Conservation (phyloP, 2,113 vertebrate species). For the Burhinus bistriatus region DNA sequence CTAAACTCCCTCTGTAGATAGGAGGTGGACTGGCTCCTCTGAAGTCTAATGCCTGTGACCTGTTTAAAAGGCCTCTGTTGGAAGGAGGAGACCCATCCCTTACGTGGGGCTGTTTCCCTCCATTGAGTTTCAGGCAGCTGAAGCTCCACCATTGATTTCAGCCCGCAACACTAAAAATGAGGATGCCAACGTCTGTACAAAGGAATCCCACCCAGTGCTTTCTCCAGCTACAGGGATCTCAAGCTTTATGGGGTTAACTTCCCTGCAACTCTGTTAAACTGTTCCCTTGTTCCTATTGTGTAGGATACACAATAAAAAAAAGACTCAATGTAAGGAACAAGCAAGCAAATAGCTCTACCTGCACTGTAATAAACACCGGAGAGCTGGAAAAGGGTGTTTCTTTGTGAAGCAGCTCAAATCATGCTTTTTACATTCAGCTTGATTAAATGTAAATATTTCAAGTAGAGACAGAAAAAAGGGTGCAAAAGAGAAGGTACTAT, state of each 20-base stretch:
- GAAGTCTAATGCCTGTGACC: not conserved
- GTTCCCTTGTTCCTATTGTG: not conserved
- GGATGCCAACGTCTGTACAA: not conserved
- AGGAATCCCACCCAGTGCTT: not conserved
- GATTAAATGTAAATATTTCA: not conserved
- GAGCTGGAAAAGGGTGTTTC: not conserved
- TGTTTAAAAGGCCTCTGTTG: not conserved
- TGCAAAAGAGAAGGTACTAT: not conserved
- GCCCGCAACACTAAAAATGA: not conserved
- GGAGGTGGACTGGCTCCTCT: not conserved
- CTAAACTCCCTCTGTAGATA: not conserved
- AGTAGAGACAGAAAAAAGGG: not conserved
- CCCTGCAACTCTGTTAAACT: not conserved
- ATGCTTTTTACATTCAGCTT: not conserved
- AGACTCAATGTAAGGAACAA: not conserved
- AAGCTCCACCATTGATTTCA: not conserved
- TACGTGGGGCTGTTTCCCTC: not conserved
- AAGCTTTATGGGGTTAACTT: not conserved
- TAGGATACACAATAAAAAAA: not conserved
- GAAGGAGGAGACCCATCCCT: not conserved
- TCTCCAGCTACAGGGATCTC: not conserved
- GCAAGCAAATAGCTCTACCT: not conserved
- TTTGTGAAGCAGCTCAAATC: not conserved
- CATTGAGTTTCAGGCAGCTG: not conserved
- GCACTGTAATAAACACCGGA: not conserved